Conservation (phyloP, 2,113 vertebrate species). For the Macquaria australasica region DNA sequence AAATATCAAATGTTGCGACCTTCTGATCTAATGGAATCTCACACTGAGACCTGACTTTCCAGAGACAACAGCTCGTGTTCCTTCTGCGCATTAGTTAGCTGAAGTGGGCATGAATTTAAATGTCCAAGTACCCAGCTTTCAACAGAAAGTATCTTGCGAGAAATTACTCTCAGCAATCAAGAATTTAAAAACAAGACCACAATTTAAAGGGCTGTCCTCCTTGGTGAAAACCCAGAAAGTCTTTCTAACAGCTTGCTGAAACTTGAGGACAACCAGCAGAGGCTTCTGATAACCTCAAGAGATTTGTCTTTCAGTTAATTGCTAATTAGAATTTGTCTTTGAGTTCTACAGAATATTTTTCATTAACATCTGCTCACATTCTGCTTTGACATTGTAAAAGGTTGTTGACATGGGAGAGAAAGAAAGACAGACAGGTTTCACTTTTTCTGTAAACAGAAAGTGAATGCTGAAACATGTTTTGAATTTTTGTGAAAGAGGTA, state of each 20-base stretch:
- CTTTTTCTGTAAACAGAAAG: neutral
- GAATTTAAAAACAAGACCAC: neutral
- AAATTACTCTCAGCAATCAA: neutral
- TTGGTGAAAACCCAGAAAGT: neutral
- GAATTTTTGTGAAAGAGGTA: neutral
- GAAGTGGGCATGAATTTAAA: neutral
- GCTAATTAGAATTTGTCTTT: constrained; percentile 52
- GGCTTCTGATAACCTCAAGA: constrained; percentile 15
- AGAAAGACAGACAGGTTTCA: neutral
- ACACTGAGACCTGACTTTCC: neutral
- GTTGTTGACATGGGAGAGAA: neutral
- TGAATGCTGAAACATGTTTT: neutral
- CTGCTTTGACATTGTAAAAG: constrained; percentile 13
- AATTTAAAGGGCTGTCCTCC: neutral
- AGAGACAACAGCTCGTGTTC: neutral
- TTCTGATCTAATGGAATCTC: neutral
- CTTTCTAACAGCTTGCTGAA: constrained; percentile 14
- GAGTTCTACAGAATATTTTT: constrained; percentile 22
- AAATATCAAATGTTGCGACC: neutral
- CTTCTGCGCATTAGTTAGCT: neutral
- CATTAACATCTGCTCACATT: constrained; percentile 52
- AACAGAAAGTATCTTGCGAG: neutral
- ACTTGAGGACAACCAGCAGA: neutral
- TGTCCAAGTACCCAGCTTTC: neutral
- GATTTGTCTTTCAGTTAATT: constrained; percentile 39